Evolutionary conservation across 2,888 invertebrate genomes (phyloP), one percentile per base, ranked within the genome.

Genomic region (Ochropleura plecta): DNA sequence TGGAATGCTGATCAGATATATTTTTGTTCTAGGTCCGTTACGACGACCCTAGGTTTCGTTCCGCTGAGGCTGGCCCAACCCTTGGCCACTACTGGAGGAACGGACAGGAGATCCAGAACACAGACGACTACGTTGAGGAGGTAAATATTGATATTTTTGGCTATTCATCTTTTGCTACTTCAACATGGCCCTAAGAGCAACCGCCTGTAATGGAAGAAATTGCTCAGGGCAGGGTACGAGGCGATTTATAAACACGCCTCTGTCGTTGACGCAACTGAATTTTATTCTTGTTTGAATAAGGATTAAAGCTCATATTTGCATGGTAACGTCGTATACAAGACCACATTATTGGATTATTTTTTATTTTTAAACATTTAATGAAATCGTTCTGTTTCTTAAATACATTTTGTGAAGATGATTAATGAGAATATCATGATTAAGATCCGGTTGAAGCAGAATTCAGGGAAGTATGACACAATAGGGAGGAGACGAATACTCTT

Each of bases 41-140:
- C 88, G 93, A 95, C 76, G 94, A 95, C 88, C 94, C 96, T 9
- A 90, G 93, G 73, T 96, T 96, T 91, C 95, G 96, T 65, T 55
- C 94, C 0, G 96, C 92, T 0, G 96, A 96, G 3, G 94, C 96
- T 3, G 96, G 96, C 67, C 96, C 96, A 66, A 95, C 96, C 55
- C 94, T 94, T 62, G 96, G 96, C 3, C 96, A 96, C 90, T 96
- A 96, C 92, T 96, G 96, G 96, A 95, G 95, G 92, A 95, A 96
- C 64, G 97, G 97, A 42, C 94, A 96, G n/a, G 97, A 97, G 88
- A 97, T 97, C 76, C 96, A 97, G 63, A 97, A 97, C 91, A 97
- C 97, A 2, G 97, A 97, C 9, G 97, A 98, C 62, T 98, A 97
- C 79, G 94, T 97, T 59, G 98, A 98, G 92, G 98, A 98, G 92